Percentiles rank a stretch among this genome's conserved stretches.
These are phyloP conservation scores for Enteromius afrohamiltoni DNA, from an alignment of 2,797 vertebrate genomes.

Conservation along the genomic window DNA sequence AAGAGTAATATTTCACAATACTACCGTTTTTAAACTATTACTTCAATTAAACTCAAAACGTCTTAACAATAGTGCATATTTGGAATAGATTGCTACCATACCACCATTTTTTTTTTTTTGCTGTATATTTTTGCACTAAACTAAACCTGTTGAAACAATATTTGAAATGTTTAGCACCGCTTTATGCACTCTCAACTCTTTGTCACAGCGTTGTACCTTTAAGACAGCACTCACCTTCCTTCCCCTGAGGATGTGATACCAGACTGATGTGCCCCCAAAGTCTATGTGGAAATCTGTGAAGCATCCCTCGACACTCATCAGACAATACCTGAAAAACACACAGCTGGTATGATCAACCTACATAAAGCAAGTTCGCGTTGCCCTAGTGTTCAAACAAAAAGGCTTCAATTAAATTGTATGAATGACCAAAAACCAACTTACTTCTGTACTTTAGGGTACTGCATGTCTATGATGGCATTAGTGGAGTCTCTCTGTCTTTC, in stretches of 20 bases:
- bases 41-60: not conserved
- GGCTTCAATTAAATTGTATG: not conserved
- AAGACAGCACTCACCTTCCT: constrained; percentile 85
- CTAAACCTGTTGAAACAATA: too few species aligned
- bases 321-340: constrained; percentile 85
- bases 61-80: not conserved
- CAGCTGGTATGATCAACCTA: not conserved
- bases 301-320: constrained; percentile 98
- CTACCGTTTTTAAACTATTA: too few species aligned
- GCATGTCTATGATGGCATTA: constrained; percentile 96
- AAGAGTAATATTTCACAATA: too few species aligned
- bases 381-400: not conserved
- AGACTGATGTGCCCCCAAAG: constrained; percentile 97
- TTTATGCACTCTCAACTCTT: not conserved
- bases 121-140: not conserved
- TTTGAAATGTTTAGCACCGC: too few species aligned
- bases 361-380: not conserved
- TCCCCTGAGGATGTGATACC: constrained; percentile 96
- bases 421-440: constrained; percentile 73
- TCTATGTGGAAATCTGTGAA: constrained; percentile 99
- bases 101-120: not conserved
- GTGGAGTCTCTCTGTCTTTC: constrained; percentile 96
- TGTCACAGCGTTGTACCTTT: constrained; percentile 57
- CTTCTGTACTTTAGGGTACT: constrained; percentile 99
- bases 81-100: not conserved